Base-by-base conservation (phyloP, 2,888 invertebrate genomes). In the Acleris literana region DNA sequence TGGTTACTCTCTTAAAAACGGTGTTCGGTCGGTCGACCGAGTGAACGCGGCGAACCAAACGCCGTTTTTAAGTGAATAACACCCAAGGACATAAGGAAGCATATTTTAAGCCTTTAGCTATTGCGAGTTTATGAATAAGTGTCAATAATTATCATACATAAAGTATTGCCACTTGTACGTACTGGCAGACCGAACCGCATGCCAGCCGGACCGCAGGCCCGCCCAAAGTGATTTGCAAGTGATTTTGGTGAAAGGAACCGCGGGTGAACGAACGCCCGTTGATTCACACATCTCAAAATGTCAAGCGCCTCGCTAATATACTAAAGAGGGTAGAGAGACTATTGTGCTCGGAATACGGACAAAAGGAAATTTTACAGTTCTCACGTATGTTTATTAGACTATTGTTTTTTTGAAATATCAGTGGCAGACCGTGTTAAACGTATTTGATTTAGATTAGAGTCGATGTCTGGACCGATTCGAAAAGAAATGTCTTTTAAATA, bases 171-270 rank as follows among this genome's bases (percentile, higher is more conserved):
- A 33, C 9, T 33, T 33, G 29, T 52, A 52, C n/a, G 13, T 29
- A n/a, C n/a, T 13, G 39, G 13, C 33, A 17, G 22, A 9, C 13
- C 5, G 5, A 20, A n/a, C 63, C 22, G 18, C 54, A 48, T 54
- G 55, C 48, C 33, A 5, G 17, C 18, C 49, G 56, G 63, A 52
- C 63, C 56, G 51, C 49, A 49, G 63, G 44, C 63, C 56, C 56
- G 43, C 51, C 63, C 29, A 39, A 29, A 51, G 43, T 57, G 71
- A 70, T 79, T 77, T 74, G 76, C 78, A 74, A 79, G 72, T 74
- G 74, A 77, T 73, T 75, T 76, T 67, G 81, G 82, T 83, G 84
- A 84, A 83, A 84, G 83, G 81, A 74, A 75, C 72, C 65, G 68
- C 72, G 69, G 78, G 77, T 78, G 76, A 79, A 79, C 71, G 79